phyloP scores from a whole-genome alignment of 2,888 invertebrate genomes.

The Girardia tigrina region DNA sequence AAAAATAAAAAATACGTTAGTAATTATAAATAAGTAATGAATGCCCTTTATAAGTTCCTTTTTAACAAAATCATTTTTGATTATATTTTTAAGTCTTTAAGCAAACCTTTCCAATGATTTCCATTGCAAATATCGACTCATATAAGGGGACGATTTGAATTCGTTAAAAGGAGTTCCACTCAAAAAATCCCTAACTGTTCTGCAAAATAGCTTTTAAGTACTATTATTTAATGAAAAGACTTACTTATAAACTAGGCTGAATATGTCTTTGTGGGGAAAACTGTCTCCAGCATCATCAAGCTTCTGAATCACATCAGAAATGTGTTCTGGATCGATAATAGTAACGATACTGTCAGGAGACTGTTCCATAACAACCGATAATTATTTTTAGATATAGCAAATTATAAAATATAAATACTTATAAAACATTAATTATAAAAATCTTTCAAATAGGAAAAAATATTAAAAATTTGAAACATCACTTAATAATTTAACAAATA shows the following conservation, averaged over 20 bases:
- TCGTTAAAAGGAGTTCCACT: conserved; percentile 77
- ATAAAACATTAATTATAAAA: too few species aligned
- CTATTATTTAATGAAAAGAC: background rate
- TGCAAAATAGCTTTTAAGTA: conserved; percentile 48
- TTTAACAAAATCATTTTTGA: too few species aligned
- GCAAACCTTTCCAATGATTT: conserved; percentile 87
- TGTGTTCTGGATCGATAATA: background rate
- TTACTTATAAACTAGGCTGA: background rate
- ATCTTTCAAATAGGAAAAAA: too few species aligned
- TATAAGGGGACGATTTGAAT: conserved; percentile 88
- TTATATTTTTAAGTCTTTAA: too few species aligned
- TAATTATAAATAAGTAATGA: too few species aligned
- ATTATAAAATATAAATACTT: too few species aligned
- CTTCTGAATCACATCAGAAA: background rate
- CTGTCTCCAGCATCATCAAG: background rate
- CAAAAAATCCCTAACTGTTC: conserved; percentile 73
- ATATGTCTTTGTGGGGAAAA: conserved; percentile 10
- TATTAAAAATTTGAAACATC: too few species aligned
- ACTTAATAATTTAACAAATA: too few species aligned
- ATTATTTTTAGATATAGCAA: too few species aligned
- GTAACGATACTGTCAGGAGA: background rate
- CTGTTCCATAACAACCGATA: background rate
- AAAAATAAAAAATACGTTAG: too few species aligned
- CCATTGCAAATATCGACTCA: conserved; percentile 88
- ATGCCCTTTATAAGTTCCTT: too few species aligned